phyloP scores from a whole-genome alignment of 1,140 invertebrate genomes.

The Drosophila willistoni region DNA sequence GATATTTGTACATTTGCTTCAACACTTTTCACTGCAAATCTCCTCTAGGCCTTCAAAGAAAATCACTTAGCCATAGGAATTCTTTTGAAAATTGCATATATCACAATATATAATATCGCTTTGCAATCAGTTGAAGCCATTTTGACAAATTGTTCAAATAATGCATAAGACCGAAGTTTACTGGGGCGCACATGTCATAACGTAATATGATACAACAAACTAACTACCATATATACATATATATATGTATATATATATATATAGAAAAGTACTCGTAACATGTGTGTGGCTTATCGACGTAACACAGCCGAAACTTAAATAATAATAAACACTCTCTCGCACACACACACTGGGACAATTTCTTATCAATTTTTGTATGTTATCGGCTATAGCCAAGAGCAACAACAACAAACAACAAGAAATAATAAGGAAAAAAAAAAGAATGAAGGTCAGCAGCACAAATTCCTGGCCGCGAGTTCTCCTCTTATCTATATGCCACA shows the following conservation, averaged over 20 bases:
- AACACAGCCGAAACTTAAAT: constrained; percentile 68
- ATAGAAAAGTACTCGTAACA: constrained; percentile 27
- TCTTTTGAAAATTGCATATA: not conserved
- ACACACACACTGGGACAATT: constrained; percentile 32
- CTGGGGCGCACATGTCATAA: not conserved
- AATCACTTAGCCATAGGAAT: not conserved
- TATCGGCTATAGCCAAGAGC: constrained; percentile 63
- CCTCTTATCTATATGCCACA: constrained; percentile 53
- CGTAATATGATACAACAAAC: not conserved
- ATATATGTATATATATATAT: not conserved
- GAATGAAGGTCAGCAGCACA: constrained; percentile 80
- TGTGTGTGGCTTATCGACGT: constrained; percentile 52
- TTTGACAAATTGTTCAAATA: not conserved
- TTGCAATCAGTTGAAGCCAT: not conserved
- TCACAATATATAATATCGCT: not conserved
- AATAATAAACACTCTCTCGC: constrained; percentile 51
- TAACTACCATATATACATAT: not conserved
- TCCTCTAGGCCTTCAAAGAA: no score
- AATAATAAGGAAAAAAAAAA: constrained; percentile 11
- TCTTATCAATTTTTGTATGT: constrained; percentile 45
- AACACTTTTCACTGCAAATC: no score
- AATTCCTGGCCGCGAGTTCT: constrained; percentile 55
- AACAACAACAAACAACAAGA: constrained; percentile 38
- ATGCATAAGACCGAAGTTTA: not conserved
- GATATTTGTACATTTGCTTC: no score